Evolutionary conservation across 2,797 vertebrate species (phyloP).

Genomic region (Lophius americanus): DNA sequence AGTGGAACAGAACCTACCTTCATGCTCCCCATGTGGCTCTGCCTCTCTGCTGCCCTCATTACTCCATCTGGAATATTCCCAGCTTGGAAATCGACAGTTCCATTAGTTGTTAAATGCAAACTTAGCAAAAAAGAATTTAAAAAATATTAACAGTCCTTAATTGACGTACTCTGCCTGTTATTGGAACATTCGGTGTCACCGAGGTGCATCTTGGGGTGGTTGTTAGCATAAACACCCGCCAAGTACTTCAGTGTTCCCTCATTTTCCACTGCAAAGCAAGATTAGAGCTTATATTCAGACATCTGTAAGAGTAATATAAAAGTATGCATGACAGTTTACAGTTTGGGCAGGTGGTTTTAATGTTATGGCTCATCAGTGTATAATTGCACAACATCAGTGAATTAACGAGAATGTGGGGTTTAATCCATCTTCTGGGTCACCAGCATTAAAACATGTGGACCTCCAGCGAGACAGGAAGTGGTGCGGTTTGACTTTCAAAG

Average conservation of each 20-base stretch:
- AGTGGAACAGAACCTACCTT: constrained; percentile 81
- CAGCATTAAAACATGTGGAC: no score
- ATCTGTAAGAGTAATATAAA: no score
- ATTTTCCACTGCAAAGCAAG: constrained; percentile 86
- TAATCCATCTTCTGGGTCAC: no score
- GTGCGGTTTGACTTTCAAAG: no score
- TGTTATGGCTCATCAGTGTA: no score
- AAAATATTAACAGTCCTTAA: neutral
- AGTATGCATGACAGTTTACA: no score
- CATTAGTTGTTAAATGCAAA: neutral
- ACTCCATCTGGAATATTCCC: constrained; percentile 91
- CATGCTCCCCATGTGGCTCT: constrained; percentile 97
- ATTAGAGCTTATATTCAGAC: neutral
- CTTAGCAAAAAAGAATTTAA: neutral
- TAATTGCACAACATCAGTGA: no score
- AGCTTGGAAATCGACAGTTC: constrained; percentile 69
- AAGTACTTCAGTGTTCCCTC: constrained; percentile 93
- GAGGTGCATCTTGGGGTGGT: constrained; percentile 93
- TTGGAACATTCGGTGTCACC: constrained; percentile 90
- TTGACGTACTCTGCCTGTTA: constrained; percentile 78
- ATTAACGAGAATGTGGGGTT: no score
- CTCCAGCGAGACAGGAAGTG: no score
- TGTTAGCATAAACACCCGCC: constrained; percentile 92
- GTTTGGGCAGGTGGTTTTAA: no score
- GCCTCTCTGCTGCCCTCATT: constrained; percentile 91